Evolutionary conservation across 2,113 vertebrate genomes (phyloP), one percentile per base, ranked within the genome.

Genomic region (Petromus typicus): DNA sequence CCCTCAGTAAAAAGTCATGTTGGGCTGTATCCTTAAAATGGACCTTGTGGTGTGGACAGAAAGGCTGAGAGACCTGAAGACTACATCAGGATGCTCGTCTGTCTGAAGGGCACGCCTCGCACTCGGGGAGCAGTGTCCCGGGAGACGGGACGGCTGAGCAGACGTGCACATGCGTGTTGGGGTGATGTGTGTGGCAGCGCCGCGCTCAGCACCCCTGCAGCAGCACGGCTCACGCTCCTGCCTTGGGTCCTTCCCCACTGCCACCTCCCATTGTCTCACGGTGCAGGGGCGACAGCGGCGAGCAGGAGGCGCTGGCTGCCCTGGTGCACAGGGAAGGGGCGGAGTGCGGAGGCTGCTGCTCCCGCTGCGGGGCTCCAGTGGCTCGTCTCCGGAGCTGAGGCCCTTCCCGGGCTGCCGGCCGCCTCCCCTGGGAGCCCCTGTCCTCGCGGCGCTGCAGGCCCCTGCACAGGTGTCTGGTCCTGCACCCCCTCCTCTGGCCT

Each of bases 1-100:
- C 98, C 98, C 98, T 98, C 97, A 98, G 98, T 98, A 98, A 97
- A 97, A 97, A 93, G 88, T 67, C 94, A 86, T 64, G 92, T 69
- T 97, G 97, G 98, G 96, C 97, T 97, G 93, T 63, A 89, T 97
- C 95, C 96, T 98, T 98, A 98, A 98, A 98, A 98, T 92, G 97
- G 97, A 96, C 96, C 96, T 98, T 89, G 90, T 95, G 96, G 96
- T 97, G 95, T 96, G 7, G 64, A 91, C 96, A 97, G 96, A 98
- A 97, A 95, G 96, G 97, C 83, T 85, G 92, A 95, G 94, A 96
- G 96, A 96, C 96, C 43, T 96, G 94, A 96, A 98, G 97, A 96
- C 67, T 40, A 95, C 94, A 89, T 93, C 95, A 89, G 97, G 87
- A 96, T 88, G 95, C 93, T 12, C 27, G 16, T 61, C 61, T 69